Evolutionary conservation across 2,888 invertebrate genomes (phyloP), one percentile per base, ranked within the genome.

Genomic region (Ellobium chinense): DNA sequence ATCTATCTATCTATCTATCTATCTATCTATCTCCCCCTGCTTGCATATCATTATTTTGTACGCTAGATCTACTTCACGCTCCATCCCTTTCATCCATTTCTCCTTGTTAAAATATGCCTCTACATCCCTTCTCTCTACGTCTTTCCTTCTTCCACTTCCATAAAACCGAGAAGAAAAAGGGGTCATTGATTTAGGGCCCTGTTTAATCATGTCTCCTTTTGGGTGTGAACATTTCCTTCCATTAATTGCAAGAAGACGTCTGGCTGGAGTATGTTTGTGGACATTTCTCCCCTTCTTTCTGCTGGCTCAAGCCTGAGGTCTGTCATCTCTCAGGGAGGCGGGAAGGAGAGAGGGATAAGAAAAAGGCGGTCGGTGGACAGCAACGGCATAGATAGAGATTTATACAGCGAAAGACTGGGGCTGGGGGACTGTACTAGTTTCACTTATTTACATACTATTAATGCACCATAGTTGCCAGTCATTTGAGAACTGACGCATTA

Each of bases 201-300:
- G 72, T 72, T 72, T 72, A 58, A 72, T 72, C 72, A 36, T 24
- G 72, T 70, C 72, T 58, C 27, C 37, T 54, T 34, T 58, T 37
- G 68, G 36, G 77, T 5, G 58, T 18, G 60, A 60, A 77, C 78
- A 78, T 78, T 78, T 78, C 78, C 78, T 70, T 46, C 70, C 78
- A 70, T 78, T 78, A 78, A 78, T 78, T 78, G 78, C 70, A 24
- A n/a, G 69, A 78, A 70, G 70, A 39, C 68, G 68, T 39, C 56
- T 54, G 39, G n/a, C 21, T 65, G 36, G n/a, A 68, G 60, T 58
- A 36, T 77, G 39, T 77, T 77, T 77, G 68, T 68, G 58, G 39
- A 68, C 27, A 14, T 14, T 5, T 12, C 54, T 31, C 60, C 60
- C 36, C 37, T 18, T 46, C 9, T 46, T 46, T 46, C n/a, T 58